Percentiles rank a stretch among this genome's conserved stretches.
phyloP scores from a whole-genome alignment of 2,797 vertebrate genomes.

The Clarias platycephalus region DNA sequence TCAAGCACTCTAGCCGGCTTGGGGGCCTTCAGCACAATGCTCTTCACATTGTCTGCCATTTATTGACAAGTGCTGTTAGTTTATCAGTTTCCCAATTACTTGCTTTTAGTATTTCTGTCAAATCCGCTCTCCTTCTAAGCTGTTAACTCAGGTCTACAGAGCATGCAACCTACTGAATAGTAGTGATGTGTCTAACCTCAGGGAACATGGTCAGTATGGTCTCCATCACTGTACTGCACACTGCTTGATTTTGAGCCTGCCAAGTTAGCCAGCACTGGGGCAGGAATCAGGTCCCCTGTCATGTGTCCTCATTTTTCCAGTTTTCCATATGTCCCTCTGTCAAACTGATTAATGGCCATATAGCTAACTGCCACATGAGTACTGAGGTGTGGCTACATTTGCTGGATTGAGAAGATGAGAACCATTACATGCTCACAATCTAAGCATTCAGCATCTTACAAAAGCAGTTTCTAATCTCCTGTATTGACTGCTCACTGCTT shows the following conservation, averaged over 20 bases:
- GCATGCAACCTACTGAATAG: not conserved
- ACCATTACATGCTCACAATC: not conserved
- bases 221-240: not conserved
- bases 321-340: not conserved
- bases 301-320: not conserved
- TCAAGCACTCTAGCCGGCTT: not conserved
- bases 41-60: not conserved
- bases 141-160: not conserved
- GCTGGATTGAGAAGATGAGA: not conserved
- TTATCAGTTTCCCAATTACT: not conserved
- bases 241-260: not conserved
- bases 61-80: not conserved
- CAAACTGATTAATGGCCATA: constrained; percentile 7
- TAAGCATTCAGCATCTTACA: not conserved
- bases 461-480: not conserved
- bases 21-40: not conserved
- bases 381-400: not conserved
- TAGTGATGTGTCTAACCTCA: not conserved
- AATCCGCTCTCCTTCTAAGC: not conserved
- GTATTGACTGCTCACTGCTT: too few species aligned
- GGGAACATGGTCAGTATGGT: not conserved
- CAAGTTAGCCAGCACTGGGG: not conserved
- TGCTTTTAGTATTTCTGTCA: not conserved
- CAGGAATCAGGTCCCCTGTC: not conserved
- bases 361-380: not conserved